Evolutionary conservation across 2,888 invertebrate genomes (phyloP), one percentile per base, ranked within the genome.

Genomic region (Glaucopsyche alexis): DNA sequence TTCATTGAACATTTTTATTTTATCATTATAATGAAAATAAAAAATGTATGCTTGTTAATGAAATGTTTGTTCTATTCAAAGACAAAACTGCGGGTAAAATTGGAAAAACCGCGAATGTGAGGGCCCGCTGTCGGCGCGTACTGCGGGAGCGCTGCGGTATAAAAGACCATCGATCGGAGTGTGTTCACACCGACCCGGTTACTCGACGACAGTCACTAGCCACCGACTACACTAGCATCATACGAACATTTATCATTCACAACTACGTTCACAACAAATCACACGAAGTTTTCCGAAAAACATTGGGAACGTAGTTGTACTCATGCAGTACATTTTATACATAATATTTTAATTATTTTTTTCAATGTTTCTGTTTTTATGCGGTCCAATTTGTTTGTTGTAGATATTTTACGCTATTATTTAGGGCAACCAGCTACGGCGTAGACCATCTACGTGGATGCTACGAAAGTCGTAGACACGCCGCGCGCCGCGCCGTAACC

Each of bases 111-210:
- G 73, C 75, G 72, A 38, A 75, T 73, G 55, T 47, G 76, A 73
- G 69, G 76, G 77, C 64, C 71, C 72, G 73, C 65, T 67, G 72
- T 16, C 60, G 60, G 66, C 49, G 66, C 49, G 50, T 72, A 72
- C 81, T 84, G 82, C 81, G 79, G 81, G 77, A 78, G 76, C 83
- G 80, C 85, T 85, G 88, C 87, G 87, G 85, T 83, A 77, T 45
- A 75, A 79, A 80, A 78, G 81, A 80, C 82, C 80, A 89, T 90
- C 89, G 90, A 90, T 80, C 89, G 83, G 78, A 55, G 81, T 79
- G 73, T 75, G 78, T 87, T 88, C 76, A 73, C 72, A 79, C 73
- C 76, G 16, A 77, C 77, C 7, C 83, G 80, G 80, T 0, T 2
- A 81, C 80, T 84, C 8, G 71, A n/a, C 13, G 29, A 19, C 16